Evolutionary conservation across 2,113 vertebrate species (phyloP).

Genomic region (Oostethus manadensis): DNA sequence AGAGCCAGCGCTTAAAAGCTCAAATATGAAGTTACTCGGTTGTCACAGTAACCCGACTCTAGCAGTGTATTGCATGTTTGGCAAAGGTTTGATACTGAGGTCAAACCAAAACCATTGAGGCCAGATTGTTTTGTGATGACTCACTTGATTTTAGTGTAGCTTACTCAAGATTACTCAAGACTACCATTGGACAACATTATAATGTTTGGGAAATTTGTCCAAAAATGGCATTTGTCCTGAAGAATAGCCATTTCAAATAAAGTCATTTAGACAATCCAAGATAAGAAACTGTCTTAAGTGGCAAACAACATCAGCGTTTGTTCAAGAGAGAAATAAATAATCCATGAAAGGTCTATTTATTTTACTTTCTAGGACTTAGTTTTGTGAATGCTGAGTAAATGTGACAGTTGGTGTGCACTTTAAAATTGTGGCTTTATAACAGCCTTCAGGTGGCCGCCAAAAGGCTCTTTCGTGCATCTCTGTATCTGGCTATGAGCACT

Average conservation of each 20-base stretch:
- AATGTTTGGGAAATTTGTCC: conserved; percentile 2
- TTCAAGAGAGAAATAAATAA: not conserved
- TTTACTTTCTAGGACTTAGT: not conserved
- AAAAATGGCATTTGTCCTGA: conserved; percentile 2
- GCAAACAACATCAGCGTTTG: not conserved
- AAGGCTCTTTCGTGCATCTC: conserved; percentile 13
- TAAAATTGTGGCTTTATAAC: conserved; percentile 8
- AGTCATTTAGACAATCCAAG: conserved; percentile 14
- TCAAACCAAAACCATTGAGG: conserved; percentile 9
- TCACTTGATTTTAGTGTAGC: conserved; percentile 23
- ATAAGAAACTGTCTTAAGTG: conserved; percentile 12
- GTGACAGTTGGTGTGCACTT: conserved; percentile 20
- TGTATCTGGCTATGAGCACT: conserved; percentile 28
- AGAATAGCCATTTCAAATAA: conserved; percentile 6
- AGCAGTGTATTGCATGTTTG: conserved; percentile 8
- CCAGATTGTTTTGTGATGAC: conserved; percentile 11
- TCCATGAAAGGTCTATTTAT: not conserved
- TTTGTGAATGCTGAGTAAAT: conserved; percentile 19
- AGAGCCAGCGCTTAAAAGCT: not conserved
- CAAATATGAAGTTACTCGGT: conserved; percentile 1
- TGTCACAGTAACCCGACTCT: not conserved
- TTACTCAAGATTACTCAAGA: not conserved
- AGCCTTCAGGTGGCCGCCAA: conserved; percentile 37
- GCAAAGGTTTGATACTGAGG: conserved; percentile 26
- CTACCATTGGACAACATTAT: not conserved